A percentile compares a stretch with the other conserved stretches of the same genome.
Evolutionary conservation across 2,888 invertebrate genomes (phyloP).

Genomic region (Oscheius sp.): DNA sequence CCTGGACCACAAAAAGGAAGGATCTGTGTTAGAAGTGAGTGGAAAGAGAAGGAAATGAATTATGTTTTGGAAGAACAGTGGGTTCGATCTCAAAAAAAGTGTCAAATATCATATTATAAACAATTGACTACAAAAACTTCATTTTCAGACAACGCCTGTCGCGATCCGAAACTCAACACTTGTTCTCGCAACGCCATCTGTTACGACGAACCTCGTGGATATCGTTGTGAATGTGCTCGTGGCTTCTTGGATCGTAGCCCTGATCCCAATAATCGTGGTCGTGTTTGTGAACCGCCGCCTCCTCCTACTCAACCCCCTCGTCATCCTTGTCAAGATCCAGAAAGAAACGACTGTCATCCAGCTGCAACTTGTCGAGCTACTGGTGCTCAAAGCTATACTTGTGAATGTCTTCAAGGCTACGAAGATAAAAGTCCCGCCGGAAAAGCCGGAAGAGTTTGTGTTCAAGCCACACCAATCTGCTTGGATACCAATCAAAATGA

Average conservation of each 20-base stretch:
- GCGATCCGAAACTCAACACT: slow-evolving; percentile 67
- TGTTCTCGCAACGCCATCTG: slow-evolving; percentile 70
- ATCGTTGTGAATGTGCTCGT: slow-evolving; percentile 68
- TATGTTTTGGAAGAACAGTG: too few species aligned
- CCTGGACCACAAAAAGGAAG: slow-evolving; percentile 59
- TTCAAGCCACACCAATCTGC: slow-evolving; percentile 66
- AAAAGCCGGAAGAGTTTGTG: slow-evolving; percentile 59
- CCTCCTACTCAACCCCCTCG: slow-evolving; percentile 64
- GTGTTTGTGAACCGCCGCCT: slow-evolving; percentile 67
- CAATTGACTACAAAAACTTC: background rate
- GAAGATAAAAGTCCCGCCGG: slow-evolving; percentile 64
- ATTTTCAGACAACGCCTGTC: slow-evolving; percentile 66
- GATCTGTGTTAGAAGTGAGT: slow-evolving; percentile 67
- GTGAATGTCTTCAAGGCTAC: slow-evolving; percentile 68
- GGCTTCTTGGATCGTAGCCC: slow-evolving; percentile 68
- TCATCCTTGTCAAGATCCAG: slow-evolving; percentile 69
- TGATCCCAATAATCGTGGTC: slow-evolving; percentile 53
- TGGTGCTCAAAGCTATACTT: slow-evolving; percentile 67
- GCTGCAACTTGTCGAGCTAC: slow-evolving; percentile 67
- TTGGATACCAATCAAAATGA: slow-evolving; percentile 67
- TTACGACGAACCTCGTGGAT: slow-evolving; percentile 63
- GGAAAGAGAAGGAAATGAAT: too few species aligned
- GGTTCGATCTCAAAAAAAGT: too few species aligned
- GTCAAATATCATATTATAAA: background rate
- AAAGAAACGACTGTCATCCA: slow-evolving; percentile 67